Percentiles rank a stretch among this genome's conserved stretches.
Conservation (phyloP, 2,888 invertebrate species). For the Dugesia japonica region DNA sequence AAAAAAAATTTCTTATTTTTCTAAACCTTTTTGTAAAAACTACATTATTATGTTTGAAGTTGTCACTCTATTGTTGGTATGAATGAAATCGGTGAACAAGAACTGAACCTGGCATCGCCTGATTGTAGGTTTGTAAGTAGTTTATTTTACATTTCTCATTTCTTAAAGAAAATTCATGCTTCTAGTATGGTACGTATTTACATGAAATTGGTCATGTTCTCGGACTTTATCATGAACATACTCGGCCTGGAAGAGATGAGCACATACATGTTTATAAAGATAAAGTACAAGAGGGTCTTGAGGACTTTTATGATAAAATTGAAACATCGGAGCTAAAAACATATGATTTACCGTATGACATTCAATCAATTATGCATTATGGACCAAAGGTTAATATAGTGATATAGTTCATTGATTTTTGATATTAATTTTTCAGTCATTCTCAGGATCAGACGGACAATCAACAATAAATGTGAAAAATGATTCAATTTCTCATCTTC, state of each 20-base stretch:
- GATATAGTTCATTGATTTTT: no score
- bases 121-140: not conserved
- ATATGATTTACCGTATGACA: not conserved
- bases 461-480: not conserved
- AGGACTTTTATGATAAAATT: not conserved
- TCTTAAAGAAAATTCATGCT: no score
- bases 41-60: no score
- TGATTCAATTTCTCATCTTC: not conserved
- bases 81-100: not conserved
- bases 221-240: not conserved
- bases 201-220: not conserved
- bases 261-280: not conserved
- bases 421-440: no score
- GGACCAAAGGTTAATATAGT: not conserved
- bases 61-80: not conserved
- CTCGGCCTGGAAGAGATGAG: not conserved
- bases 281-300: not conserved
- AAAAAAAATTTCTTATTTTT: not conserved
- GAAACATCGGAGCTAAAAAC: not conserved
- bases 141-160: no score
- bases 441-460: not conserved
- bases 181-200: not conserved
- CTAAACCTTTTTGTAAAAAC: no score
- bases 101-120: not conserved
- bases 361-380: conserved; percentile 12